Base-by-base conservation (phyloP, 1,140 invertebrate species). In the Diorhabda elongata region DNA sequence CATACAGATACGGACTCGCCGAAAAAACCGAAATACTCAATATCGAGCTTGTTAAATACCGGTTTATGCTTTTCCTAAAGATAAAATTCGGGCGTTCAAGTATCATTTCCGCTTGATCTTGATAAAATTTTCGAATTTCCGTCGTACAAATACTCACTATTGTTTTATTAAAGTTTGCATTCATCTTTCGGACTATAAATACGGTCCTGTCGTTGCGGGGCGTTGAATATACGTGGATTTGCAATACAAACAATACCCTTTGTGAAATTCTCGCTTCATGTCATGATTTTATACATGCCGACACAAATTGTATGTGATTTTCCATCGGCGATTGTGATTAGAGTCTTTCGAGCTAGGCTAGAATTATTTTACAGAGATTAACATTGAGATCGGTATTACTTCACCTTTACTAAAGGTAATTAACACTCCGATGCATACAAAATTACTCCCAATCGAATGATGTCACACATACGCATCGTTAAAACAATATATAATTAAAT, bases 221-320 rank as follows among this genome's bases (percentile, higher is more conserved):
- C n/a, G 47, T 52, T 52, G 47, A 52, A 52, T 8, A 52, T 52
- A 52, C 6, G n/a, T 52, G 47, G 47, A 52, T 52, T 52, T 52
- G 47, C 47, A 52, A 52, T 8, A 6, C 47, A 52, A 52, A 52
- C 47, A 52, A 52, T 52, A 4, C 47, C 47, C 47, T 52, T 52
- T 52, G 47, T 52, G 47, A 52, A 52, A 52, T 52, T 52, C 47
- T 6, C 47, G 47, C 47, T 52, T 52, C 3, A n/a, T 52, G 47
- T 3, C 6, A 52, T 52, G 47, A 52, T 52, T 52, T 6, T 52
- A n/a, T 52, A 52, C 47, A n/a, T 52, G 47, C 47, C 47, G 47
- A 52, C 47, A 52, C 47, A 52, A 52, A 52, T 52, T 52, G 47
- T 52, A 52, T 52, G 47, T 52, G 47, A 52, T 52, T 52, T 52